Base-by-base conservation (phyloP, 2,797 vertebrate species). In the Tarsius wallacei region DNA sequence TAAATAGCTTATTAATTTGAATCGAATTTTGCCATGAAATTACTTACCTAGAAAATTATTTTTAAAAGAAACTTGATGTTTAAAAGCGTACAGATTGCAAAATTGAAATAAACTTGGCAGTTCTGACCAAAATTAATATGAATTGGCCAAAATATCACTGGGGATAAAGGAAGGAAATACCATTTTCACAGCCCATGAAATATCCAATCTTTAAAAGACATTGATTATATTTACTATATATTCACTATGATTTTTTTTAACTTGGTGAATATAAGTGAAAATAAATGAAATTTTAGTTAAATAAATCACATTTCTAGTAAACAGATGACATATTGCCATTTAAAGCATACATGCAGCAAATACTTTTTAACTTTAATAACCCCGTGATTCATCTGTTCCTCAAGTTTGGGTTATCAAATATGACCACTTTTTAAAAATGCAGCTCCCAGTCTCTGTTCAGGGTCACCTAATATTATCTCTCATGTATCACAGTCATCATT, bases 281-380 rank as follows among this genome's bases (percentile, higher is more conserved):
- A 87, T 51, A 59, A 66, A 33, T 57, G 3, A 55, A 74, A 49
- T n/a, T 31, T 87, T 95, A 26, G 89, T 95, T 7, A 91, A 89
- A 9, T 42, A 31, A 81, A 61, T 93, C 19, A 53, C 51, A 77
- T 59, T 83, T 96, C 94, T 76, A 94, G 61, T 78, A 84, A 94
- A 70, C 13, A 21, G 2, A 77, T 1, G 10, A 49, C 26, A 53
- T 92, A 70, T 59, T 84, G 1, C 11, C 22, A 83, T 6, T 95
- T 76, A 51, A 92, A 74, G 22, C 47, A 61, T 63, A 71, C 0
- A 73, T 7, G 77, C 1, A 82, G 24, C 19, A 33, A 66, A 70
- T 86, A 47, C 0, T 42, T 95, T 88, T 93, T 66, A 64, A 87
- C 49, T 76, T 96, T n/a, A 91, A 93, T 87, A 76, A 47, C 9